These are phyloP conservation scores for Dasypogon diadema DNA, from an alignment of 2,888 invertebrate genomes.

Conservation along the genomic window DNA sequence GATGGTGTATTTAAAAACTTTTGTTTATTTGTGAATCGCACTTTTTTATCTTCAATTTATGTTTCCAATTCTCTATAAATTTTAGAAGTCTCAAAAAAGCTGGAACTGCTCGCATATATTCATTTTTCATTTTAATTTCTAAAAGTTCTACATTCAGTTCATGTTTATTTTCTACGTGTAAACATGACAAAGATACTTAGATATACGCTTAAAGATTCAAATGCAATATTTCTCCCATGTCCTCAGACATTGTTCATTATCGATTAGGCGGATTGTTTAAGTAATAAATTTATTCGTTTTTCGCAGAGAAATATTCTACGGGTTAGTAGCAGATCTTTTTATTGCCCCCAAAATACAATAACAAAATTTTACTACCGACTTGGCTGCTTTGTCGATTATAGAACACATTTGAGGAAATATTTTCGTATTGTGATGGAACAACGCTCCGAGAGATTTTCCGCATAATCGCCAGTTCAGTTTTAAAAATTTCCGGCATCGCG, in stretches of 20 bases:
- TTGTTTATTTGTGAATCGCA: too few relatives aligned
- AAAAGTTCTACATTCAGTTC: too few relatives aligned
- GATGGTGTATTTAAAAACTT: too few relatives aligned
- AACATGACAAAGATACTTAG: background rate
- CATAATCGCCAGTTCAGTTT: conserved; percentile 16
- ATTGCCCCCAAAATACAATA: conserved; percentile 2
- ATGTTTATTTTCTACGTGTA: too few relatives aligned
- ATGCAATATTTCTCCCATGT: background rate
- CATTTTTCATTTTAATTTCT: too few relatives aligned
- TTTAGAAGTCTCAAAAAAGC: too few relatives aligned
- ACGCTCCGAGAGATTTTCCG: conserved; percentile 1
- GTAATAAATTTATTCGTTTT: conserved; percentile 11
- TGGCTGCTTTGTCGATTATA: background rate
- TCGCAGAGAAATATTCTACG: background rate
- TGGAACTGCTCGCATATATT: too few relatives aligned
- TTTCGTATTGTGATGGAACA: conserved; percentile 33
- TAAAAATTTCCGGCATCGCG: conserved; percentile 20
- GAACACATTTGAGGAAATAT: background rate
- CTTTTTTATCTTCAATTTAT: too few relatives aligned
- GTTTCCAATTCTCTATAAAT: too few relatives aligned
- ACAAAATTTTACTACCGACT: background rate
- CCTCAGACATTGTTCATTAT: background rate
- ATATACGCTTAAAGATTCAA: background rate
- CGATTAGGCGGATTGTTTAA: conserved; percentile 14
- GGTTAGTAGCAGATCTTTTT: background rate